Evolutionary conservation across 2,888 invertebrate species (phyloP).

Genomic region (Eucriotettix oculatus): DNA sequence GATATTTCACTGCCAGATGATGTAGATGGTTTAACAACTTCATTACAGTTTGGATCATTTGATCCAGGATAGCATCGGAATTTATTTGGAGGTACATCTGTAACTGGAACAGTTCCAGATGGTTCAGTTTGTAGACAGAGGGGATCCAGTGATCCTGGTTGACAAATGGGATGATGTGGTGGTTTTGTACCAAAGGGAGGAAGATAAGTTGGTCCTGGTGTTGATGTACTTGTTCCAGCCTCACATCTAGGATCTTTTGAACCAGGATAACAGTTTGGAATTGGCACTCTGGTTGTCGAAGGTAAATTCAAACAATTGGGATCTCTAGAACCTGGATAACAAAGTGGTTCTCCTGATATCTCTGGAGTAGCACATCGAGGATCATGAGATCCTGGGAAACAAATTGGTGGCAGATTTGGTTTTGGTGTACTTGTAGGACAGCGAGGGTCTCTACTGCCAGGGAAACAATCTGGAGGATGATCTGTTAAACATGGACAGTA

Average conservation of each 20-base stretch:
- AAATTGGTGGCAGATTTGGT: conserved; percentile 16
- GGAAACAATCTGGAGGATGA: conserved; percentile 17
- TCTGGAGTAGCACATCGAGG: conserved; percentile 15
- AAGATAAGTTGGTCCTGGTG: too few relatives aligned
- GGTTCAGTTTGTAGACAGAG: conserved; percentile 5
- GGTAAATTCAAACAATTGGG: conserved; percentile 12
- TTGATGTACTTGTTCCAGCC: too few relatives aligned
- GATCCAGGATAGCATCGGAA: conserved; percentile 19
- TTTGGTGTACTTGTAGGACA: conserved; percentile 14
- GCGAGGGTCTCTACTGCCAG: conserved; percentile 19
- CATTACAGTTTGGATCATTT: conserved; percentile 12
- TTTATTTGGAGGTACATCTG: conserved; percentile 2
- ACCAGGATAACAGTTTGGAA: conserved; percentile 12
- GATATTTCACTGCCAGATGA: conserved; percentile 13
- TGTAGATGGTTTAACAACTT: conserved; percentile 10
- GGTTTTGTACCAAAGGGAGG: conserved; percentile 7
- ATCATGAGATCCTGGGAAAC: conserved; percentile 19
- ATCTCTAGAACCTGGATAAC: conserved; percentile 23
- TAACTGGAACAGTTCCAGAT: conserved; percentile 12
- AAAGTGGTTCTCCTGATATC: conserved; percentile 13
- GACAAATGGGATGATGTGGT: conserved; percentile 2
- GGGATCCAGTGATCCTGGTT: conserved; percentile 7
- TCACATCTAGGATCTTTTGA: conserved; percentile 9
- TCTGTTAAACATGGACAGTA: conserved; percentile 17
- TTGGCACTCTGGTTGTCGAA: conserved; percentile 10